Evolutionary conservation across 2,113 vertebrate species (phyloP).

Genomic region (Neolamprologus caudopunctatus): DNA sequence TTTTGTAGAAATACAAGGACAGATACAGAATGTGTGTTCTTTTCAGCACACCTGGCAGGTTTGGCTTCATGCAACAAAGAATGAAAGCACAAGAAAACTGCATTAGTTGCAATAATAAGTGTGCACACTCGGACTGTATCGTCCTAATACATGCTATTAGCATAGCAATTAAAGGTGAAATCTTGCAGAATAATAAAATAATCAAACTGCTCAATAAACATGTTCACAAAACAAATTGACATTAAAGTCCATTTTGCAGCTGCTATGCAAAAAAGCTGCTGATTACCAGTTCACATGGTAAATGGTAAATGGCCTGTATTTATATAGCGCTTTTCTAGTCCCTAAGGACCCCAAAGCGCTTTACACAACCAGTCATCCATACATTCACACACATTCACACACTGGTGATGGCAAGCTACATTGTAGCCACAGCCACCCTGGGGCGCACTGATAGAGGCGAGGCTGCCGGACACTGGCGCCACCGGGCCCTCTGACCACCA

Average conservation of each 20-base stretch:
- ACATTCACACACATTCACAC: no score
- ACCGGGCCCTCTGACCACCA: no score
- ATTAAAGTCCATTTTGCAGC: background rate
- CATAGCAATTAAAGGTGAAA: background rate
- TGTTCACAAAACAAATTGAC: background rate
- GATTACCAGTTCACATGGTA: background rate
- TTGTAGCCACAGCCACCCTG: no score
- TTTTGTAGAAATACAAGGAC: background rate
- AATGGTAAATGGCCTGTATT: no score
- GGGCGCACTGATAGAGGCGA: no score
- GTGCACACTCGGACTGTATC: background rate
- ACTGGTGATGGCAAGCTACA: no score
- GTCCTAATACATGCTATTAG: background rate
- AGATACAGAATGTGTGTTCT: background rate
- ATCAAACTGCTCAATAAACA: background rate
- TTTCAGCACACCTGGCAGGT: background rate
- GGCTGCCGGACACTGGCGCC: accelerated
- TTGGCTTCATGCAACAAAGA: background rate
- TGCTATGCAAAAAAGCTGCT: background rate
- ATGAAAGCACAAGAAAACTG: background rate
- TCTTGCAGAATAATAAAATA: background rate
- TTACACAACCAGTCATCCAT: no score
- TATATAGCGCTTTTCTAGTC: accelerated
- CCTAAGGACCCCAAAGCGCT: no score
- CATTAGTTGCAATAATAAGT: background rate